Evolutionary conservation across 1,140 invertebrate genomes (phyloP).

Genomic region (Nasonia vitripennis): DNA sequence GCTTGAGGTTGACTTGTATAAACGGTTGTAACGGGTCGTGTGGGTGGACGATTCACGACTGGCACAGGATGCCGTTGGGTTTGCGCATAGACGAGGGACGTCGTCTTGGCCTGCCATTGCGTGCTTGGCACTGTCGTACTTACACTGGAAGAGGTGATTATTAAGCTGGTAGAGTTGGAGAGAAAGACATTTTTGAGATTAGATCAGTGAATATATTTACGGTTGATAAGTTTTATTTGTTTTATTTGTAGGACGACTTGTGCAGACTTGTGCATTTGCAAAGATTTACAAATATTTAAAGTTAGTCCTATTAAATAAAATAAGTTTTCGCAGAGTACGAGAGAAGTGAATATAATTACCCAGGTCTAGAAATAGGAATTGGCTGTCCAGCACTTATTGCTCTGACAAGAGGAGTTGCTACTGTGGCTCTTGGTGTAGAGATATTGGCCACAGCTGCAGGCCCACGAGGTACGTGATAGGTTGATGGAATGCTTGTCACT

Average conservation of each 20-base stretch:
- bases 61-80: slow-evolving; percentile 67
- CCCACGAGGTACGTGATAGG: slow-evolving; percentile 71
- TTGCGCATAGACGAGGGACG: slow-evolving; percentile 69
- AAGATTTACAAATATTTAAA: background rate
- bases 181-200: slow-evolving; percentile 4
- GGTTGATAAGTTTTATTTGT: background rate
- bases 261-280: background rate
- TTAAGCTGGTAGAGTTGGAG: background rate
- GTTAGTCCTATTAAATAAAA: slow-evolving; percentile 4
- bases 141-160: slow-evolving; percentile 54
- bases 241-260: background rate
- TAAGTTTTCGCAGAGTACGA: background rate
- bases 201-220: background rate
- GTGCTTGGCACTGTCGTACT: slow-evolving; percentile 64
- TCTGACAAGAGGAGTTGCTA: slow-evolving; percentile 74
- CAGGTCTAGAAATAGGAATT: slow-evolving; percentile 64
- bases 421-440: slow-evolving; percentile 72
- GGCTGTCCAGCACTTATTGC: slow-evolving; percentile 63
- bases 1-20: slow-evolving; percentile 27
- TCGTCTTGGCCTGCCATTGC: slow-evolving; percentile 70
- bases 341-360: slow-evolving; percentile 55
- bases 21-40: slow-evolving; percentile 54
- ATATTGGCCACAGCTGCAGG: slow-evolving; percentile 77
- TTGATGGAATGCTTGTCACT: slow-evolving; percentile 65
- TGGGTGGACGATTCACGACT: slow-evolving; percentile 65